Evolutionary conservation across 2,797 vertebrate species (phyloP).

Genomic region (Clamator glandarius): DNA sequence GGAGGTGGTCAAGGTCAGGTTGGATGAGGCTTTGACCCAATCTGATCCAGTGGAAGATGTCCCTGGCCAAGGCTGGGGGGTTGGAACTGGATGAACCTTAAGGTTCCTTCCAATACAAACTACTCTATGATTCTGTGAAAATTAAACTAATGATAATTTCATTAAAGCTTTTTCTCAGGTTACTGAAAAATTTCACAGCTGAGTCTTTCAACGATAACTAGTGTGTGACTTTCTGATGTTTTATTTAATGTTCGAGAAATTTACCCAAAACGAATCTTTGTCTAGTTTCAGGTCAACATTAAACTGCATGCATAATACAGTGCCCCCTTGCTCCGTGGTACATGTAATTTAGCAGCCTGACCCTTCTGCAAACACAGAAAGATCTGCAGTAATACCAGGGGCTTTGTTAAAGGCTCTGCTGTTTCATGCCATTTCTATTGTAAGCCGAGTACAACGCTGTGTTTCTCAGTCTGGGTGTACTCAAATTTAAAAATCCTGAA

Average conservation of each 20-base stretch:
- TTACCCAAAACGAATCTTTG: not conserved
- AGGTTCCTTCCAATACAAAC: too few species aligned
- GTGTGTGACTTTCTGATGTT: not conserved
- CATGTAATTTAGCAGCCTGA: not conserved
- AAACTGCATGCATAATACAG: rapidly evolving
- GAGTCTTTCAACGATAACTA: not conserved
- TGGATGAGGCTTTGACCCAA: too few species aligned
- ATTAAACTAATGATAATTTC: not conserved
- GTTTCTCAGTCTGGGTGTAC: not conserved
- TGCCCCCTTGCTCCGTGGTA: not conserved
- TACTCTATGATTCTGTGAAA: not conserved
- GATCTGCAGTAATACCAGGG: not conserved
- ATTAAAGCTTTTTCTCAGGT: not conserved
- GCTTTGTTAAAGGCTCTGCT: not conserved
- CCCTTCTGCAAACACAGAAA: not conserved
- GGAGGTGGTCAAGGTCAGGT: too few species aligned
- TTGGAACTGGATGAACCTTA: too few species aligned
- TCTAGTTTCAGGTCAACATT: not conserved
- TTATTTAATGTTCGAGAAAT: not conserved
- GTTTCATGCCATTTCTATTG: not conserved
- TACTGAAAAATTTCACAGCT: not conserved
- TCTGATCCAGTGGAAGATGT: too few species aligned
- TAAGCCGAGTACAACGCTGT: not conserved
- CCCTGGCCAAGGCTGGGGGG: too few species aligned
- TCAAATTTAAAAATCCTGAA: not conserved